Base-by-base conservation (phyloP, 1,140 invertebrate species). In the Andrena cerasifolii region DNA sequence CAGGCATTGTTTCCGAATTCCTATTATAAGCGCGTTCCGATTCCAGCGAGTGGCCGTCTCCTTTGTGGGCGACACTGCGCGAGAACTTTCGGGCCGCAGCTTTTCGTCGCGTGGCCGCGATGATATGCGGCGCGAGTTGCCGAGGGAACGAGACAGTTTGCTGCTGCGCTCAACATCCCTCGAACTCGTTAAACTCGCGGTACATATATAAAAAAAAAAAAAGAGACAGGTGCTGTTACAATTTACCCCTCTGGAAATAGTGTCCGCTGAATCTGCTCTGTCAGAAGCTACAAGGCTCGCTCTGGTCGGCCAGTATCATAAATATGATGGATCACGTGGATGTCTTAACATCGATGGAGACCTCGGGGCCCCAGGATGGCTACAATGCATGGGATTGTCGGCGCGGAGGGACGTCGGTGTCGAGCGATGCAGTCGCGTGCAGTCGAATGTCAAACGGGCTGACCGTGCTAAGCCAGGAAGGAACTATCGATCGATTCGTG, bases 1-100 rank as follows among this genome's bases (percentile, higher is more conserved):
- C 56, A 51, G 71, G 67, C 80, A 86, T 86, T 86, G 85, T 86
- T 86, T 86, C 75, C 77, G 78, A 83, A 83, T 75, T 83, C 74
- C 78, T 59, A 86, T 86, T 86, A 86, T 82, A 86, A 86, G 72
- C 76, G 73, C 63, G 58, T 72, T 53, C 36, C 79, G 76, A 79
- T 82, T 75, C 70, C 45, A 61, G 63, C 40, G 74, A 66, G 73
- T 78, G 62, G 67, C 68, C 43, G 65, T 36, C 61, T 56, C 58
- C 78, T 84, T 84, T 83, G 81, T 84, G 66, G 61, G 47, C 58
- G 45, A 71, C 51, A 31, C 33, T 45, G 21, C 36, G 54, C 40
- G 40, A 53, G 56, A 74, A 78, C 76, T 84, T 83, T 63, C 59
- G 51, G 10, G 26, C 31, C 24, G 28, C n/a, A 18, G 47, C 56